A percentile compares a stretch with the other conserved stretches of the same genome.
Conservation (phyloP, 53 echinoderm and acorn worm species). For the Temnopleurus reevesii region DNA sequence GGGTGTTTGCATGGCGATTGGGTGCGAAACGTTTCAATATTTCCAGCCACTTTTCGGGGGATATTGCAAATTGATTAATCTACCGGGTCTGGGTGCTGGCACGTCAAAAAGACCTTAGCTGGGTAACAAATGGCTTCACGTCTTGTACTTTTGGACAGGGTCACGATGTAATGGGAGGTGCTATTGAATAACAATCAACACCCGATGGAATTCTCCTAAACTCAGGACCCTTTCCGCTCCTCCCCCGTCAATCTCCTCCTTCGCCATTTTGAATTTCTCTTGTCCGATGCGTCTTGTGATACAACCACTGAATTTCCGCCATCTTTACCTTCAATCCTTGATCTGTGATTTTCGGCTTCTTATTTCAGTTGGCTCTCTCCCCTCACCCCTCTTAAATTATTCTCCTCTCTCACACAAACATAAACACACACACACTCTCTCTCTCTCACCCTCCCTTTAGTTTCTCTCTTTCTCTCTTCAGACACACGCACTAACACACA, state of each 20-base stretch:
- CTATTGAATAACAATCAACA: slow-evolving; percentile 49
- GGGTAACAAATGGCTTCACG: neutral
- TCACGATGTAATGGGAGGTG: neutral
- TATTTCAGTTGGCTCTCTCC: neutral
- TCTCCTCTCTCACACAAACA: neutral
- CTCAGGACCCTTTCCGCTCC: neutral
- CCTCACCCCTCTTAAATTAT: neutral
- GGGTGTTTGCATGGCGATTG: neutral
- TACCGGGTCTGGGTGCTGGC: neutral
- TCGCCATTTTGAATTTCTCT: neutral
- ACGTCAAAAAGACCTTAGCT: neutral
- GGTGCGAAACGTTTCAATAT: neutral
- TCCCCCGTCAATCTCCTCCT: neutral
- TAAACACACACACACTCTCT: neutral
- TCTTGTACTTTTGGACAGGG: slow-evolving; percentile 33
- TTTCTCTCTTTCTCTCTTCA: neutral
- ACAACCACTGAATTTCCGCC: neutral
- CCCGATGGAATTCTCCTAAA: slow-evolving; percentile 14
- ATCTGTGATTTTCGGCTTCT: neutral
- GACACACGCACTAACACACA: neutral
- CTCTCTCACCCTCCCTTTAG: neutral
- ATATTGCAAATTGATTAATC: neutral
- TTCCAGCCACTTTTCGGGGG: neutral
- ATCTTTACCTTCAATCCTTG: neutral
- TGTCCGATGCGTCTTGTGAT: neutral